Percentiles rank a stretch among this genome's conserved stretches.
Conservation (phyloP, 2,797 vertebrate genomes). For the Parotocinclus haroldoi region DNA sequence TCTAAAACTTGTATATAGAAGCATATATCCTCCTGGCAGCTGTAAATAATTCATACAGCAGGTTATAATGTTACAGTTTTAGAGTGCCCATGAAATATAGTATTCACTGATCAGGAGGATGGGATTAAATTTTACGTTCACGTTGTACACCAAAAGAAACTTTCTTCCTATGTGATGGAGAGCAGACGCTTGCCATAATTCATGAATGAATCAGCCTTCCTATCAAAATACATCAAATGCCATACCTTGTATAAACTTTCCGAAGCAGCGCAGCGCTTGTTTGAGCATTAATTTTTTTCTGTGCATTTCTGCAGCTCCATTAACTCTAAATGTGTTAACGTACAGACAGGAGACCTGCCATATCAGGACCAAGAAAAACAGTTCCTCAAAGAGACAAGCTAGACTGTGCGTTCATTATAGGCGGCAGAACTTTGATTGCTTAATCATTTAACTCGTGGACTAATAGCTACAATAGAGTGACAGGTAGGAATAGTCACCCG, state of each 20-base stretch:
- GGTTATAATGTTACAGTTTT: no score
- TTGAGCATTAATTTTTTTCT: constrained; percentile 71
- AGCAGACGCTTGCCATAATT: constrained; percentile 52
- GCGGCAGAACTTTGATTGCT: constrained; percentile 69
- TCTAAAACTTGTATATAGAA: no score
- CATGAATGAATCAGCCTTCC: constrained; percentile 57
- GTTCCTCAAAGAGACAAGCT: constrained; percentile 61
- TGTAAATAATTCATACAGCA: no score
- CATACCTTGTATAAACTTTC: constrained; percentile 63
- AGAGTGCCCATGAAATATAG: no score
- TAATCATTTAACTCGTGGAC: constrained; percentile 73
- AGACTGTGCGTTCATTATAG: constrained; percentile 72
- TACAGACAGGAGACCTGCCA: constrained; percentile 61
- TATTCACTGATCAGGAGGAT: constrained; percentile 39
- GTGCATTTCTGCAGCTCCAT: constrained; percentile 75
- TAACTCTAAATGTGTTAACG: constrained; percentile 71
- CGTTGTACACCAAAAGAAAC: constrained; percentile 46
- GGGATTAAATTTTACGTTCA: constrained; percentile 58
- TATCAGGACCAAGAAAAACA: constrained; percentile 73
- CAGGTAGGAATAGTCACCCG: constrained; percentile 67
- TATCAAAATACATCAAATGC: constrained; percentile 70
- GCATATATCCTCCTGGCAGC: no score
- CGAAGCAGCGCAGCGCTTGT: constrained; percentile 62
- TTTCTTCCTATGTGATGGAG: constrained; percentile 59
- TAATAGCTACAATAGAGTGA: constrained; percentile 65